A percentile compares a stretch with the other conserved stretches of the same genome.
These are phyloP conservation scores for Yponomeuta plumbellus DNA, from an alignment of 2,888 invertebrate species.

Conservation along the genomic window DNA sequence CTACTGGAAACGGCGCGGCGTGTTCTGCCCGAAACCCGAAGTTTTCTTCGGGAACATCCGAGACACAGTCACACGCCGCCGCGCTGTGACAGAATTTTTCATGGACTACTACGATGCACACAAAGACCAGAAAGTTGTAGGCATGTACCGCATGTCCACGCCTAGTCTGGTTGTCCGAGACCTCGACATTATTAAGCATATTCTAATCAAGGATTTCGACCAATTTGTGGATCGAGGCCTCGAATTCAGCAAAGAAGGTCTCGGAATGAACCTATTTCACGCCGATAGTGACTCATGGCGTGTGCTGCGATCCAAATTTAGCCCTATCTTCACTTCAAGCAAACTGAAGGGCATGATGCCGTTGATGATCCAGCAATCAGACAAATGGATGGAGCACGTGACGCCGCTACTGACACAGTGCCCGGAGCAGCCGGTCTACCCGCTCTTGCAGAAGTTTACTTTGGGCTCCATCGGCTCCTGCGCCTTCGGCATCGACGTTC, in stretches of 20 bases:
- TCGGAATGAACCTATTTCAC: constrained; percentile 22
- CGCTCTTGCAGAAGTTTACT: constrained; percentile 19
- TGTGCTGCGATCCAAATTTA: constrained; percentile 19
- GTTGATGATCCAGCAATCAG: constrained; percentile 18
- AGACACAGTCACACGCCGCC: not conserved
- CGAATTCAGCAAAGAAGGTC: constrained; percentile 20
- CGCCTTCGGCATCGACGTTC: constrained; percentile 22
- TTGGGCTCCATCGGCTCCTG: constrained; percentile 20
- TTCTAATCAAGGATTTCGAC: constrained; percentile 22
- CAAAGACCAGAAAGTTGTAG: constrained; percentile 19
- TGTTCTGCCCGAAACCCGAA: constrained; percentile 3
- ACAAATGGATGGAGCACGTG: constrained; percentile 17
- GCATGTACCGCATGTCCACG: constrained; percentile 20
- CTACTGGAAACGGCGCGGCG: constrained; percentile 10
- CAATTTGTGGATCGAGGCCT: constrained; percentile 21
- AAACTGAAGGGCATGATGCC: constrained; percentile 22
- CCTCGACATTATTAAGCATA: constrained; percentile 19
- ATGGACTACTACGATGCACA: constrained; percentile 2
- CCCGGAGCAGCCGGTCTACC: constrained; percentile 17
- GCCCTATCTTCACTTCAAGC: constrained; percentile 22
- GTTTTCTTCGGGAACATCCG: constrained; percentile 10
- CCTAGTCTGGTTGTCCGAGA: constrained; percentile 19
- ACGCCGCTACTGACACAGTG: constrained; percentile 3
- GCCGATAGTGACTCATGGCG: constrained; percentile 23
- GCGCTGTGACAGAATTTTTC: not conserved